phyloP scores from a whole-genome alignment of 2,888 invertebrate genomes.

The Drosophila subsilvestris region DNA sequence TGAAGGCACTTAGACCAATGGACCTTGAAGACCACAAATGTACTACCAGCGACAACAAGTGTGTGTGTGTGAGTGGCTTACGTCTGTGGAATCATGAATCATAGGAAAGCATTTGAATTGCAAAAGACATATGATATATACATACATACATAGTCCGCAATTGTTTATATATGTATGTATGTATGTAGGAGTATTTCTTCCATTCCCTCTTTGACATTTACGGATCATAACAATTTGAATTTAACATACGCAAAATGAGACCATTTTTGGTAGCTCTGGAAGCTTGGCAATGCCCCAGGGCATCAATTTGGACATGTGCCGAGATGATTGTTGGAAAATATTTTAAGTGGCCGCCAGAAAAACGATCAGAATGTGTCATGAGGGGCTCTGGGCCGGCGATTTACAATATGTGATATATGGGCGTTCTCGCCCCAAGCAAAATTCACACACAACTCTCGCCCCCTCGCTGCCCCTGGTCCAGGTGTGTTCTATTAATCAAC shows the following conservation, averaged over 20 bases:
- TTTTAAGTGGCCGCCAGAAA: conserved; percentile 67
- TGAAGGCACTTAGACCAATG: conserved; percentile 46
- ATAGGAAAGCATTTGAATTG: conserved; percentile 51
- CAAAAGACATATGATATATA: conserved; percentile 37
- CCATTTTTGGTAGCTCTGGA: conserved; percentile 67
- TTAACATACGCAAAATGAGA: conserved; percentile 75
- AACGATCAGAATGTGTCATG: conserved; percentile 49
- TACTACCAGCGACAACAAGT: conserved; percentile 25
- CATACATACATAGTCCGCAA: conserved; percentile 41
- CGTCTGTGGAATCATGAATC: conserved; percentile 34
- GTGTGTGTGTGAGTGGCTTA: background rate
- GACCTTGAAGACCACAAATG: conserved; percentile 50
- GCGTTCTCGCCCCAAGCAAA: conserved; percentile 6
- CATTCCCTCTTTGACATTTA: conserved; percentile 81
- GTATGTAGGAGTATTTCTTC: conserved; percentile 5
- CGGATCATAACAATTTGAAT: conserved; percentile 84
- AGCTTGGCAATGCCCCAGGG: conserved; percentile 78
- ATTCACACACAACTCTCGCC: conserved; percentile 44
- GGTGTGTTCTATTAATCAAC: conserved; percentile 79
- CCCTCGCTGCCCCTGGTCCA: conserved; percentile 48
- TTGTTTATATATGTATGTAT: conserved; percentile 13
- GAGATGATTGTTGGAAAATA: conserved; percentile 55
- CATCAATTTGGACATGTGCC: conserved; percentile 83
- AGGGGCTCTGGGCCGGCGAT: conserved; percentile 11
- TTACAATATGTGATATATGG: conserved; percentile 15